Conservation (phyloP, 2,797 vertebrate species). For the Scolopax bukidnonensis region DNA sequence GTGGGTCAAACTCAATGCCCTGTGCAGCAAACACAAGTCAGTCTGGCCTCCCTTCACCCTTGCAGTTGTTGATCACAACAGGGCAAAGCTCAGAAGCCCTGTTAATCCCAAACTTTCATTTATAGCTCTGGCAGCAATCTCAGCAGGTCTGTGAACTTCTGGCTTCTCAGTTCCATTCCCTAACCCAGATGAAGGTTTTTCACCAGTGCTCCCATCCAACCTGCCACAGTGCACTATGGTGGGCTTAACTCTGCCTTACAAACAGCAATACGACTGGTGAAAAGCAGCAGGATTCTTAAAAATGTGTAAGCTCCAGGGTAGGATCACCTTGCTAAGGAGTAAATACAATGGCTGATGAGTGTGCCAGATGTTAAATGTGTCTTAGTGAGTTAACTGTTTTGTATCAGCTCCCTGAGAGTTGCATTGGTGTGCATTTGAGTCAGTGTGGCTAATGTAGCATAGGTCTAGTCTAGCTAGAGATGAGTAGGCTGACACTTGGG, state of each 20-base stretch:
- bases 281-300: background rate
- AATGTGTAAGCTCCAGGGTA: background rate
- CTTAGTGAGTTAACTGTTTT: background rate
- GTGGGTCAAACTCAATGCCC: background rate
- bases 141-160: background rate
- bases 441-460: rapidly evolving
- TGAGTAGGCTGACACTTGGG: background rate
- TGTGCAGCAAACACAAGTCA: background rate
- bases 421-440: background rate
- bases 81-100: background rate
- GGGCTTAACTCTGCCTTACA: background rate
- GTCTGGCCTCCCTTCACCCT: background rate
- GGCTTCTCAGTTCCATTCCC: background rate
- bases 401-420: background rate
- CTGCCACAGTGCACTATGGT: background rate
- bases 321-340: background rate
- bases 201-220: background rate
- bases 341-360: background rate
- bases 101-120: background rate
- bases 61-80: background rate
- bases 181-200: background rate
- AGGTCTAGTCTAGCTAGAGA: background rate
- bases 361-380: background rate
- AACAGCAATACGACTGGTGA: background rate
- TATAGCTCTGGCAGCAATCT: background rate